Conservation (phyloP, 1,140 invertebrate species). For the Eufriesea mexicana region DNA sequence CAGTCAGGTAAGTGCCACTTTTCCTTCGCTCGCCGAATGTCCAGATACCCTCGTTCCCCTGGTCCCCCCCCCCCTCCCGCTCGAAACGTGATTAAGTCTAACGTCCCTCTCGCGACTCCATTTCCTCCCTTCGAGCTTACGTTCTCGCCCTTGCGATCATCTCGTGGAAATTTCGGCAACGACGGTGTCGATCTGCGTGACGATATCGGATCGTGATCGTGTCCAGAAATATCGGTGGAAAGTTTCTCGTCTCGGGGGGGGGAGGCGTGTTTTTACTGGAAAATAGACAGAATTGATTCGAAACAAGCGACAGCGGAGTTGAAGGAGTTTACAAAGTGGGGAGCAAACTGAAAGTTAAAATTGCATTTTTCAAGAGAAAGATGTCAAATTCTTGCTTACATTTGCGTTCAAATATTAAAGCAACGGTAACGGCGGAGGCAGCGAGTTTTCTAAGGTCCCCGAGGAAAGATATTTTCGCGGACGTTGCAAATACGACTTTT, state of each 20-base stretch:
- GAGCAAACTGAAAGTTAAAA: neutral
- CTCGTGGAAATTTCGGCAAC: neutral
- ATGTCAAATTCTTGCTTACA: neutral
- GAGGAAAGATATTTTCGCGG: neutral
- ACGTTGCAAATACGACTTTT: neutral
- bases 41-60: neutral
- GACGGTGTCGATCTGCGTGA: neutral
- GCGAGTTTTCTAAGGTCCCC: constrained; percentile 5
- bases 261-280: neutral
- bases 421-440: neutral
- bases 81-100: constrained; percentile 20
- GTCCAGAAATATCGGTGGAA: no score
- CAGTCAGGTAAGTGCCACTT: constrained; percentile 85
- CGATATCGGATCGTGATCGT: no score
- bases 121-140: neutral
- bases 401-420: constrained; percentile 17
- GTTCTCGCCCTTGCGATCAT: no score
- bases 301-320: neutral
- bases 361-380: constrained; percentile 8
- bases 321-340: neutral
- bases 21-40: constrained; percentile 30
- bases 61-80: no score
- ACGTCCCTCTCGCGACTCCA: neutral
- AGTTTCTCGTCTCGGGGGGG: no score
- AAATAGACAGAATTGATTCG: neutral